Base-by-base conservation (phyloP, 1,140 invertebrate genomes). In the Cydia pomonella region DNA sequence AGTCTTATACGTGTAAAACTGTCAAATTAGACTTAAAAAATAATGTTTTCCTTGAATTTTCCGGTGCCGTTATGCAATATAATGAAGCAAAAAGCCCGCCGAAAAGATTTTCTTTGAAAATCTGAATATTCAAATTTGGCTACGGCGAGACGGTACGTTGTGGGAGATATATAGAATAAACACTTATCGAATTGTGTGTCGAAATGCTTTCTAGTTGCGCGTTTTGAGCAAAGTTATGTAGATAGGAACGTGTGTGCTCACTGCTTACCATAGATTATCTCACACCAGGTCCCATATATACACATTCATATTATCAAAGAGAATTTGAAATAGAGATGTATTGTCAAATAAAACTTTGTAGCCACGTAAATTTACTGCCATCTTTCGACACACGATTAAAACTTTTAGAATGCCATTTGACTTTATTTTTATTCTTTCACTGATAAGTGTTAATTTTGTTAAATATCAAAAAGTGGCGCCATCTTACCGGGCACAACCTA, bases 91-190 rank as follows among this genome's bases (percentile, higher is more conserved):
- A 66, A 18, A 41, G 6, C n/a, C 27, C 27, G n/a, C 41, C 27
- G 16, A 69, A 66, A 69, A 69, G 7, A 69, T 69, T 38, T 69
- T 21, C n/a, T 33, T 13, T 33, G n/a, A 2, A 69, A 69, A 66
- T 69, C n/a, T n/a, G 27, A 69, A 69, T 33, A 69, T 69, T 69
- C 29, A 69, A 41, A 41, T 69, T 38, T 29, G n/a, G n/a, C 12
- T 4, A n/a, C 63, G 64, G 64, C 29, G 23, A 29, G 25, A 29
- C 13, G 53, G 53, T n/a, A n/a, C 21, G 21, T 59, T 12, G 16
- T 18, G 50, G 50, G 50, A 7, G n/a, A 47, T 53, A 53, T 53
- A 53, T 53, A 21, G 50, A 53, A 59, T 59, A 23, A 21, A 59
- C 53, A 59, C 53, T 59, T 59, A 59, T 59, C 18, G 21, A 59